Conservation (phyloP, 2,113 vertebrate genomes). For the Heterochromis multidens region DNA sequence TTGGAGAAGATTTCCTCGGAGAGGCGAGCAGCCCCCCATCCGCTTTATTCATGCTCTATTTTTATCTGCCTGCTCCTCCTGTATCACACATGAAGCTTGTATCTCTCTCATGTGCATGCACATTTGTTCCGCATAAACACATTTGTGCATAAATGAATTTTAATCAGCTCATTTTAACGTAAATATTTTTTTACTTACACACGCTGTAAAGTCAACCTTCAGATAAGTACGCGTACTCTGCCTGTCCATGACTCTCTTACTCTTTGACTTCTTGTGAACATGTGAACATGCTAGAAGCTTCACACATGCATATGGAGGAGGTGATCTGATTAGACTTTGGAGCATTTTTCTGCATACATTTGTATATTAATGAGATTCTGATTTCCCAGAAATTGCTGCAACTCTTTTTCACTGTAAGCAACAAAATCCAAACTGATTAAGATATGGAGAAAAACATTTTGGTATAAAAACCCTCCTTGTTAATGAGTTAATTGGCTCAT, state of each 20-base stretch:
- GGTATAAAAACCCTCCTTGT: not conserved
- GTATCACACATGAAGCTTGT: not conserved
- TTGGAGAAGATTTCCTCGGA: not conserved
- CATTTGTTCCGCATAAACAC: not conserved
- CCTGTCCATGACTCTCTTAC: not conserved
- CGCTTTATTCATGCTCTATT: not conserved
- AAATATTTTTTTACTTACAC: not conserved
- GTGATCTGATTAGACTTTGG: not conserved
- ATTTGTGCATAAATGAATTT: not conserved
- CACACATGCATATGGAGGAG: not conserved
- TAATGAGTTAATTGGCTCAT: not conserved
- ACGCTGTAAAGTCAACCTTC: not conserved
- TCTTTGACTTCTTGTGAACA: not conserved
- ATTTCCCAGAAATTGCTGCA: not conserved
- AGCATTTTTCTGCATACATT: not conserved
- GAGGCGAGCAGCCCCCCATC: not conserved
- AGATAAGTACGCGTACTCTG: not conserved
- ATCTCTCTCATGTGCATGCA: not conserved
- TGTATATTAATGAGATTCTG: not conserved
- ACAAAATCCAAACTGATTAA: not conserved
- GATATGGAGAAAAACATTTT: not conserved
- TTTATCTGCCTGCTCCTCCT: not conserved
- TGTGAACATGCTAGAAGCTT: not conserved
- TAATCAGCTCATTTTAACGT: not conserved
- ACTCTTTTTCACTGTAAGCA: not conserved